Evolutionary conservation across 2,888 invertebrate genomes (phyloP).

Genomic region (Drosophila atroscutellata): DNA sequence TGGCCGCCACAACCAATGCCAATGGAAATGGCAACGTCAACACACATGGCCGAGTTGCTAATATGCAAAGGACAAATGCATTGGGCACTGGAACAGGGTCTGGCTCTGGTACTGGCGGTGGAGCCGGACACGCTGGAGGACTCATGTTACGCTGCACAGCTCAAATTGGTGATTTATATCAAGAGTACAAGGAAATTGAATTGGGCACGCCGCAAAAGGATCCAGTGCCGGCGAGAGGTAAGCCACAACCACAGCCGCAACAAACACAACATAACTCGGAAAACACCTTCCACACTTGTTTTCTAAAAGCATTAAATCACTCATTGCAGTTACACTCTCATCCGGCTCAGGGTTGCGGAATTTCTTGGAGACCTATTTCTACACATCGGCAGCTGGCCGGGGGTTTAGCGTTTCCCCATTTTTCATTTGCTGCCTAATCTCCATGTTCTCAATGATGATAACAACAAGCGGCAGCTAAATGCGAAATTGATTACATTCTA

Average conservation of each 20-base stretch:
- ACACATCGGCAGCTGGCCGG: slow-evolving; percentile 62
- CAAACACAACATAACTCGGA: slow-evolving; percentile 18
- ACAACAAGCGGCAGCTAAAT: slow-evolving; percentile 57
- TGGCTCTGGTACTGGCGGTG: slow-evolving; percentile 33
- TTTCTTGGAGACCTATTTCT: slow-evolving; percentile 83
- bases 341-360: slow-evolving; percentile 80
- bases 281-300: slow-evolving; percentile 36
- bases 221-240: slow-evolving; percentile 92
- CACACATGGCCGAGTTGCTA: slow-evolving; percentile 44
- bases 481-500: slow-evolving; percentile 40
- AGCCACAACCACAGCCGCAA: slow-evolving; percentile 64
- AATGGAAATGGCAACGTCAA: slow-evolving; percentile 45
- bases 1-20: slow-evolving; percentile 49
- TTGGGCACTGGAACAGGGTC: slow-evolving; percentile 36
- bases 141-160: slow-evolving; percentile 90
- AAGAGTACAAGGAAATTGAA: slow-evolving; percentile 89
- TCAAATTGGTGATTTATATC: slow-evolving; percentile 89
- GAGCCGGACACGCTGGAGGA: slow-evolving; percentile 82
- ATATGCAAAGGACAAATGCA: slow-evolving; percentile 67
- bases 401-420: slow-evolving; percentile 3
- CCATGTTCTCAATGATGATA: slow-evolving; percentile 40
- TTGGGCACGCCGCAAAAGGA: slow-evolving; percentile 89
- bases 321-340: slow-evolving; percentile 82
- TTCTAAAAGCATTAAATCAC: slow-evolving; percentile 37
- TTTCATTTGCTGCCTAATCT: slow-evolving; percentile 37